Percentiles rank a stretch among this genome's conserved stretches.
phyloP scores from a whole-genome alignment of 2,113 vertebrate species.

The Mobula hypostoma region DNA sequence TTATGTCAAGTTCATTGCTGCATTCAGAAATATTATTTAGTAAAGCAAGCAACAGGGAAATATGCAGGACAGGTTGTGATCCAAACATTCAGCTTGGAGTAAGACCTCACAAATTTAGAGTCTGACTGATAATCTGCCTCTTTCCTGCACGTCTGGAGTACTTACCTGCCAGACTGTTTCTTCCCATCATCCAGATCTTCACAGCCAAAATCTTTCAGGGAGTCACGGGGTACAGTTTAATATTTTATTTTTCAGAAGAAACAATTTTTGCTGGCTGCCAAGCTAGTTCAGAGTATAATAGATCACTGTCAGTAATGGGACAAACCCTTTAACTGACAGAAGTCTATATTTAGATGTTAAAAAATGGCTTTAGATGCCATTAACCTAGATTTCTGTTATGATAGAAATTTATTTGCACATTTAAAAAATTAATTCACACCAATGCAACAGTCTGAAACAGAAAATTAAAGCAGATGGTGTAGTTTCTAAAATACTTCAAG shows the following conservation, averaged over 20 bases:
- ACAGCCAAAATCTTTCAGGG: background rate
- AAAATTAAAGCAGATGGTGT: background rate
- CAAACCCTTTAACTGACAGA: constrained; percentile 11
- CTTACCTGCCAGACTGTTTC: background rate
- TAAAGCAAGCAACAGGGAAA: background rate
- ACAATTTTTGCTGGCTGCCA: background rate
- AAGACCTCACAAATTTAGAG: background rate
- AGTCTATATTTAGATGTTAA: background rate
- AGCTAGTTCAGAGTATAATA: background rate
- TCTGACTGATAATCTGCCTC: background rate
- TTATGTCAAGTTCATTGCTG: background rate
- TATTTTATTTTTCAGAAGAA: background rate
- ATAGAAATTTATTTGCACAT: background rate
- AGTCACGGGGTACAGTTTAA: background rate
- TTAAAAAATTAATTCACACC: background rate
- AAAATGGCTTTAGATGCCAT: background rate
- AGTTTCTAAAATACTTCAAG: background rate
- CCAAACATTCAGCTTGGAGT: background rate
- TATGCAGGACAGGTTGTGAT: background rate
- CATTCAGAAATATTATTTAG: background rate
- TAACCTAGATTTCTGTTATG: background rate
- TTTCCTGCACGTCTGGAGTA: background rate
- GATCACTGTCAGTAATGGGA: background rate
- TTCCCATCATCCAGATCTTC: background rate
- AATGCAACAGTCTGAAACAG: background rate